Base-by-base conservation (phyloP, 2,888 invertebrate genomes). In the Eumerus sabulonum region DNA sequence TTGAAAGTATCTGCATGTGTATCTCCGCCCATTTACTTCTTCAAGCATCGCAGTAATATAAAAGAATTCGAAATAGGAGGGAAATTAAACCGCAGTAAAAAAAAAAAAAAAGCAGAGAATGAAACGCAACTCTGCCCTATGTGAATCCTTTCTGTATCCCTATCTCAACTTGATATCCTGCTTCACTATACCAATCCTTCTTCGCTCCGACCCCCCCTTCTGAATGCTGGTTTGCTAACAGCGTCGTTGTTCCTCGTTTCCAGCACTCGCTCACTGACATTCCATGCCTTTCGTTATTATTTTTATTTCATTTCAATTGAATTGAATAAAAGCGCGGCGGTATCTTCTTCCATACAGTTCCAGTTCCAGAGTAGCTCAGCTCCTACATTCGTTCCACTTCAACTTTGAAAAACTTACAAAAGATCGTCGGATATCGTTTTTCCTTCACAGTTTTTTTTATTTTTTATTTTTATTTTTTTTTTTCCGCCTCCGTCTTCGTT, bases 261-360 rank as follows among this genome's bases (percentile, higher is more conserved):
- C 27, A 27, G 27, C 27, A 27, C 7, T 27, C 27, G 7, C 27
- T 27, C 27, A 27, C 27, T 47, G 45, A 59, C 57, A 73, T 73
- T 68, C 68, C 64, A 47, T 53, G 57, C 59, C 36, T 36, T 76
- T 71, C 60, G 79, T 79, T 79, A 79, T 79, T 59, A 74, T 79
- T 74, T n/a, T 79, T 68, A 79, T 79, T 79, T 79, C 68, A 70
- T 73, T 73, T 68, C 63, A 79, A 79, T 74, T 74, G 68, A 73
- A 73, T 73, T 60, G 73, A 48, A 73, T 66, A 18, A 70, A 68
- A 70, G 79, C 68, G 44, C 68, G 70, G 7, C 59, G 68, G 64
- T 70, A 73, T 79, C 68, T 74, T 79, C 73, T 64, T 79, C 68
- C 73, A 70, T 68, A 70, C 60, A 54, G 57, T 66, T 9, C 40